Evolutionary conservation across 2,888 invertebrate genomes (phyloP), one percentile per base, ranked within the genome.

Genomic region (Listrodromus nycthemerus): DNA sequence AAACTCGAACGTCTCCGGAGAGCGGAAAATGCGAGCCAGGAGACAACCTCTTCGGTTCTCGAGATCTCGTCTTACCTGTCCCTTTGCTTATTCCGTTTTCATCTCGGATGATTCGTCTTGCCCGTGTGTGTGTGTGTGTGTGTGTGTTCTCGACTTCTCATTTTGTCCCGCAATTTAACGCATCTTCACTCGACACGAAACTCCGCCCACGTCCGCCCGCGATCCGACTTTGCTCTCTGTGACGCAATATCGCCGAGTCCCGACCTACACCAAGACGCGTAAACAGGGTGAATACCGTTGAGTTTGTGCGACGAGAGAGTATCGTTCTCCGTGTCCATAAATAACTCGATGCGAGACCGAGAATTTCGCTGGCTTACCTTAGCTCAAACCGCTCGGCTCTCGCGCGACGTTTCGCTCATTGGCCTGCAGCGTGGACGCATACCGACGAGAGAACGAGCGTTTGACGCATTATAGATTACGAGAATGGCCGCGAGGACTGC

Each of bases 281-380:
- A 80, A 85, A 86, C 78, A 73, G 84, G 81, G 79, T 86, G 77
- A 80, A 85, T 84, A 78, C 77, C 85, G 66, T 71, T 45, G 77
- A 24, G 27, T 41, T 45, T 55, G 69, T 70, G 74, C 19, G 52
- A 52, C 52, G 52, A 52, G 52, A 52, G 45, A 21, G 66, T 45
- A 63, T 58, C 76, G 74, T 33, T 61, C 65, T 48, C 13, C 5
- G 41, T 45, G 79, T 76, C 73, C 83, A 76, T 82, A 82, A 82
- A 82, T 82, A 82, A 78, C 61, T 41, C n/a, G 24, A 63, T 63
- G 61, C 63, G 67, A 74, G 77, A 61, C 67, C 41, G 50, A 52
- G 37, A 55, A 61, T 69, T 82, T 78, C 70, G 33, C 41, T 48
- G 48, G 30, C 21, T 21, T 33, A 37, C 37, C 37, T 37, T 37